phyloP scores from a whole-genome alignment of 2,797 vertebrate species.

The Galaxias olidus region DNA sequence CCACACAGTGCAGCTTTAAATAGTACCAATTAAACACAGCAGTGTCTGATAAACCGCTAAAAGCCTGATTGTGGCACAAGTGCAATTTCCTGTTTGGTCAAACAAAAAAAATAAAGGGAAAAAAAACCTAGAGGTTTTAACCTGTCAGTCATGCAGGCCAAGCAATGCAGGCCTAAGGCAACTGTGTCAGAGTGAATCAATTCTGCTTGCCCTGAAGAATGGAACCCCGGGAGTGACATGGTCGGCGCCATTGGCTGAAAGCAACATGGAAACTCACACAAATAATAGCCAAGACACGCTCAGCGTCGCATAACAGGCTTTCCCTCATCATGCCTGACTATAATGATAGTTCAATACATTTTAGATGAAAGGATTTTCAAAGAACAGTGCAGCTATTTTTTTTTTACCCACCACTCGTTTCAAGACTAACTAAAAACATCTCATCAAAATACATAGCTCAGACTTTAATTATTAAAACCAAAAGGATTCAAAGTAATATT shows the following conservation, averaged over 20 bases:
- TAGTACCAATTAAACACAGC: conserved; percentile 6
- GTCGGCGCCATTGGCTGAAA: neutral
- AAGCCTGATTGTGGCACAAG: conserved; percentile 7
- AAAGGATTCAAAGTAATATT: conserved; percentile 79
- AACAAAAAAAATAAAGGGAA: neutral
- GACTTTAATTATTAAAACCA: conserved; percentile 75
- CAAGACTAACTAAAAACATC: conserved; percentile 58
- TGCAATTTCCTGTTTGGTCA: conserved; percentile 10
- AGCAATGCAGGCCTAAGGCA: conserved; percentile 19
- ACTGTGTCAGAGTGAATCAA: conserved; percentile 28
- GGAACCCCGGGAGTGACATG: conserved; percentile 29
- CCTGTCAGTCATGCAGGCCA: conserved; percentile 23
- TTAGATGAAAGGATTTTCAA: too few relatives aligned
- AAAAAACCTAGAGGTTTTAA: conserved; percentile 25
- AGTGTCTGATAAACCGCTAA: neutral
- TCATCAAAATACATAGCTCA: conserved; percentile 72
- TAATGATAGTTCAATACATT: too few relatives aligned
- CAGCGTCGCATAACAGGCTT: too few relatives aligned
- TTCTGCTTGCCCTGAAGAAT: conserved; percentile 34
- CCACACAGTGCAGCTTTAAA: conserved; percentile 17
- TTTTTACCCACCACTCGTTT: conserved; percentile 34
- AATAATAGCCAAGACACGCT: too few relatives aligned
- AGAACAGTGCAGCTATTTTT: conserved; percentile 48
- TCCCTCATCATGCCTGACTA: too few relatives aligned
- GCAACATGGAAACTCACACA: too few relatives aligned